Evolutionary conservation across 2,113 vertebrate species (phyloP).

Genomic region (Ciconia maguari): DNA sequence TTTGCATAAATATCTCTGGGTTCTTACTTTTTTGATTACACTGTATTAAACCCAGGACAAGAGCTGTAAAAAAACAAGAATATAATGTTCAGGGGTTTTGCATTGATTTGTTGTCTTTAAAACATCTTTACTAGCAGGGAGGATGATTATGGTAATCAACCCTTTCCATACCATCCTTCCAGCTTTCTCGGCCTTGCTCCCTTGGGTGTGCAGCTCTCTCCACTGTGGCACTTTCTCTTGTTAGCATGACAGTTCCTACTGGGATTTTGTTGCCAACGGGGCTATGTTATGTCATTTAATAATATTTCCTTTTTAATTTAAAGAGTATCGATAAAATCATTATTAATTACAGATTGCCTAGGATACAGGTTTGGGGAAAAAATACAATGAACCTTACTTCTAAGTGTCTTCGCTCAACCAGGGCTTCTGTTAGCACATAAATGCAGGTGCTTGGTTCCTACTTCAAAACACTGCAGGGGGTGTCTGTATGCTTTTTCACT

Average conservation of each 20-base stretch:
- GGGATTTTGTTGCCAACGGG: background rate
- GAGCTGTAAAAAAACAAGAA: background rate
- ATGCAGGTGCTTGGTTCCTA: constrained; percentile 21
- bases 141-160: background rate
- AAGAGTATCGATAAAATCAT: background rate
- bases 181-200: background rate
- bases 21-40: background rate
- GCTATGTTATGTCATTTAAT: background rate
- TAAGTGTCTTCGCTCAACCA: constrained; percentile 1
- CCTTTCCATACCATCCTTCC: background rate
- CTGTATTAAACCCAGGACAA: background rate
- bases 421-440: constrained; percentile 56
- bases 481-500: background rate
- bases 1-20: background rate
- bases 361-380: background rate
- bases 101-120: background rate
- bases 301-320: background rate
- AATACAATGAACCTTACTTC: background rate
- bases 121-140: background rate
- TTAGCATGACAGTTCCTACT: background rate
- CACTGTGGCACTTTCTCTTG: background rate
- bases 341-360: background rate
- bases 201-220: background rate
- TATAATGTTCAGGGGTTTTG: background rate
- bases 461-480: constrained; percentile 16